Evolutionary conservation across 2,797 vertebrate genomes (phyloP), one percentile per base, ranked within the genome.

Genomic region (Clarias fuscus): DNA sequence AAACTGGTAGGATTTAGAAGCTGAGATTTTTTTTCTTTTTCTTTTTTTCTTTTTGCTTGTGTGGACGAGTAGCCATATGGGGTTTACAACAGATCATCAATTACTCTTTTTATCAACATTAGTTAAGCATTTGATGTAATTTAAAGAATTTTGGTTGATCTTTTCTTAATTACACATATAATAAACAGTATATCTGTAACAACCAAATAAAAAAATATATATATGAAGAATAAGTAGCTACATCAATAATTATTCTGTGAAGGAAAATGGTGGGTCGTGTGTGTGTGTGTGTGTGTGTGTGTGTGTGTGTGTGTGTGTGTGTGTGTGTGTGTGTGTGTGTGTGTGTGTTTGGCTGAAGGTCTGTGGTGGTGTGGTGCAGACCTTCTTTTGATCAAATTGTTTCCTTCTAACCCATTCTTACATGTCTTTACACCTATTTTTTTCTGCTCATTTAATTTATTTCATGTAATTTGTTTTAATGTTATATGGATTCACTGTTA

Each of bases 101-200:
- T 68, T 67, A 62, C 13, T 59, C 10, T 68, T 78, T 62, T 43
- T 58, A 14, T 24, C 30, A 58, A 37, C n/a, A 43, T 65, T 58
- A 59, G 58, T 68, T 85, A 68, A 78, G 43, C 48, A 78, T 30
- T 59, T 78, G 6, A 48, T 76, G 18, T 37, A 64, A 84, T 56
- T 15, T 17, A n/a, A 77, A 24, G 17, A 37, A 13, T 64, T 20
- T 18, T 48, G 56, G 7, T 53, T 40, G 20, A 64, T 56, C 10
- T 59, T 61, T 2, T 1, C 14, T 56, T 1, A 20, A 59, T 53
- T 33, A 30, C 20, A 77, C 15, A 27, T 58, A 56, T 6, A 17
- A 11, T 68, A 15, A 58, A 5, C 3, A 20, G 7, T 59, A 22
- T 2, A 79, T 62, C 61, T 61, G 30, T 20, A 24, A 11, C 33